These are phyloP conservation scores for Micronisus gabar DNA, from an alignment of 2,113 vertebrate genomes.

Conservation along the genomic window DNA sequence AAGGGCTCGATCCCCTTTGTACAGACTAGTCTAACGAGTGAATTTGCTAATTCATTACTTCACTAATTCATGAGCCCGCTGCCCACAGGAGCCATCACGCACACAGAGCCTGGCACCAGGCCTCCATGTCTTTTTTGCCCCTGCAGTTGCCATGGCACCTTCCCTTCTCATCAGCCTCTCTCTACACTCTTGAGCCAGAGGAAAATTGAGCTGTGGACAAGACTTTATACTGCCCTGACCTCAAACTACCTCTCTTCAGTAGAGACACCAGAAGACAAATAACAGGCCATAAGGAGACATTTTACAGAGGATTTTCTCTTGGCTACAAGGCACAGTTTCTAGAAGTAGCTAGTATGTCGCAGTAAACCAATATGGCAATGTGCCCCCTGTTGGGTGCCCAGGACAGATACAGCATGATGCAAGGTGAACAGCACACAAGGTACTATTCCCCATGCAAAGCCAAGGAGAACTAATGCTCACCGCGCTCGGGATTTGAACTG, in stretches of 20 bases:
- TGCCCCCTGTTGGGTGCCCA: neutral
- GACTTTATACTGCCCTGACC: neutral
- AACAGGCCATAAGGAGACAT: neutral
- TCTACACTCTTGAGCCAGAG: neutral
- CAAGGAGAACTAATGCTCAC: neutral
- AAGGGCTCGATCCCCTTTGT: neutral
- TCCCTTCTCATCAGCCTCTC: neutral
- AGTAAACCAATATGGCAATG: neutral
- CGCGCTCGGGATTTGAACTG: neutral
- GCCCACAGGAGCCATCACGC: neutral
- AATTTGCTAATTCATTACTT: neutral
- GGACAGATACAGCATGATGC: neutral
- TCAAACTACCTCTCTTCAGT: neutral
- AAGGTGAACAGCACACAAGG: neutral
- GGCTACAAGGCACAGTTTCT: neutral
- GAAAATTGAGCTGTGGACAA: neutral
- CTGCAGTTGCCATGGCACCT: neutral
- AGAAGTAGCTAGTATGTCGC: neutral
- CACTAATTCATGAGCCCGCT: neutral
- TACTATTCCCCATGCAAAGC: neutral
- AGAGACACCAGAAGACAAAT: neutral
- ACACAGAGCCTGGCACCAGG: neutral
- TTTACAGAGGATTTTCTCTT: neutral
- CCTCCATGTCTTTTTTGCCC: neutral
- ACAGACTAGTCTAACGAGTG: no score